phyloP scores from a whole-genome alignment of 1,140 invertebrate species.

The Drosophila pseudoobscura region DNA sequence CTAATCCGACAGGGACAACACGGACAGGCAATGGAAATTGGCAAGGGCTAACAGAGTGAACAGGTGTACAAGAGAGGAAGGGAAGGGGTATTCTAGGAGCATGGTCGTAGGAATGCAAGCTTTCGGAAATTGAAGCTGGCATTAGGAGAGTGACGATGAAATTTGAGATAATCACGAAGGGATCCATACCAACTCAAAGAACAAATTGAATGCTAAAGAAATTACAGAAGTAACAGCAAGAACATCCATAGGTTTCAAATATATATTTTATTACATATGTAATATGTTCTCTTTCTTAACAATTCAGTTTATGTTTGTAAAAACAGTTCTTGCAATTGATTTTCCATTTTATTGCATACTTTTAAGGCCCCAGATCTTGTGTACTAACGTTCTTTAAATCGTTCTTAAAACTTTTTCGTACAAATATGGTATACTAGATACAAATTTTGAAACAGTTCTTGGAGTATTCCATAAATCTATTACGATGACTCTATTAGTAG shows the following conservation, averaged over 20 bases:
- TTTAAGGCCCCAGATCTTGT: not conserved
- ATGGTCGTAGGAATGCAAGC: conserved; percentile 23
- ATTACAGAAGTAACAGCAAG: not conserved
- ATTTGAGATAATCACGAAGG: conserved; percentile 20
- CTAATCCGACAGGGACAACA: conserved; percentile 48
- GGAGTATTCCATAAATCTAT: no score
- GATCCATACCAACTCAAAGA: conserved; percentile 9
- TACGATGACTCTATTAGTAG: no score
- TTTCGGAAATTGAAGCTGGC: conserved; percentile 51
- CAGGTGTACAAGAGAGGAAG: not conserved
- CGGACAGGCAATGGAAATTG: conserved; percentile 44
- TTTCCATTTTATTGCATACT: not conserved
- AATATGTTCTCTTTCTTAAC: no score
- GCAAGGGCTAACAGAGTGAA: conserved; percentile 31
- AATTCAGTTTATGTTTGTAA: no score
- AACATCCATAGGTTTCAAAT: no score
- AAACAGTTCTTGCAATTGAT: no score
- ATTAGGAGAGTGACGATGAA: conserved; percentile 38
- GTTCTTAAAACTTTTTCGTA: not conserved
- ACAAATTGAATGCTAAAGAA: conserved; percentile 21
- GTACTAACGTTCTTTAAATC: not conserved
- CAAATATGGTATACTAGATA: no score
- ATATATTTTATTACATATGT: no score
- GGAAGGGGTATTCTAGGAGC: conserved; percentile 19
- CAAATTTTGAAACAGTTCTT: no score